Conservation (phyloP, 2,797 vertebrate genomes). For the Siniperca scherzeri region DNA sequence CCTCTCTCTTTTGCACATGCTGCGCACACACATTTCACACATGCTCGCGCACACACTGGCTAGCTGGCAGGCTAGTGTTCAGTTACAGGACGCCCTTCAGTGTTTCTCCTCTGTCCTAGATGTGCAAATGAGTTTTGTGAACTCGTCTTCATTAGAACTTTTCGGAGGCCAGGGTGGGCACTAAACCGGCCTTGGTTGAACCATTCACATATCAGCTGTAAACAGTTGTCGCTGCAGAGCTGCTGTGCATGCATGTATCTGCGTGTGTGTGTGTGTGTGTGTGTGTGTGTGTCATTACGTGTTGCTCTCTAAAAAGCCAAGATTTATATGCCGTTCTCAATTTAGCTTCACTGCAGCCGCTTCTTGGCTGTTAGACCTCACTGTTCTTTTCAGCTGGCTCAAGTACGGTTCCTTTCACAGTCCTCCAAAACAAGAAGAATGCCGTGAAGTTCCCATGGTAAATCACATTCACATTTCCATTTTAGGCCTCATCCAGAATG, state of each 20-base stretch:
- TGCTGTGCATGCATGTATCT: constrained; percentile 39
- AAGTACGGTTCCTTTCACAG: constrained; percentile 70
- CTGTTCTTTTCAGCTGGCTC: constrained; percentile 73
- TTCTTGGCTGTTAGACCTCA: constrained; percentile 71
- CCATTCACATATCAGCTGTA: constrained; percentile 57
- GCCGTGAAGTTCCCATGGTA: constrained; percentile 78
- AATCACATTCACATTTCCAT: constrained; percentile 82
- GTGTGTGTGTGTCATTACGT: constrained; percentile 33
- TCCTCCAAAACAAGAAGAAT: constrained; percentile 74
- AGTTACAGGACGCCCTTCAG: constrained; percentile 56
- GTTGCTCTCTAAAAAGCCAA: constrained; percentile 66
- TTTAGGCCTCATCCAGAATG: constrained; percentile 65
- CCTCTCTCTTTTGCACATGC: constrained; percentile 33
- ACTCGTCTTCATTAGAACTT: constrained; percentile 53
- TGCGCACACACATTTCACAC: constrained; percentile 55
- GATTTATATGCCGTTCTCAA: constrained; percentile 76
- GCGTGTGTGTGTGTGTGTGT: constrained; percentile 18
- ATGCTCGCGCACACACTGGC: constrained; percentile 31
- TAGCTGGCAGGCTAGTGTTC: constrained; percentile 41
- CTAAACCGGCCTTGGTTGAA: constrained; percentile 20
- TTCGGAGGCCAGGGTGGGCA: constrained; percentile 23
- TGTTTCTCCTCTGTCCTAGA: constrained; percentile 8
- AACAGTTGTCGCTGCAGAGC: constrained; percentile 50
- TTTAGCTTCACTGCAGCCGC: constrained; percentile 72
- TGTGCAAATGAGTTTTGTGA: constrained; percentile 51